phyloP scores from a whole-genome alignment of 1,140 invertebrate genomes.

The Battus philenor region DNA sequence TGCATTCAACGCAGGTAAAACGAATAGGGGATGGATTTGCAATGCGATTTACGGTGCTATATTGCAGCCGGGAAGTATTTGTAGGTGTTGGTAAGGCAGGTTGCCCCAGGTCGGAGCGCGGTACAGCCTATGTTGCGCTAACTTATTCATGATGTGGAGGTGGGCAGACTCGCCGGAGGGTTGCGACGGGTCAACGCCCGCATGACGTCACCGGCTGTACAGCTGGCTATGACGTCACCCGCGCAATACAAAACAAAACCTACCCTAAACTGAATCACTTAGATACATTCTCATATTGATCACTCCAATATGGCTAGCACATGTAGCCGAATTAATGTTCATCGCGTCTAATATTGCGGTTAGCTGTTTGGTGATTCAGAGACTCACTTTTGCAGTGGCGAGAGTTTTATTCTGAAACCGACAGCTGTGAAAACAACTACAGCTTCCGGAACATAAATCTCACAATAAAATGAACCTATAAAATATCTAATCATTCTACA shows the following conservation, averaged over 20 bases:
- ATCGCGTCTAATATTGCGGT: constrained; percentile 50
- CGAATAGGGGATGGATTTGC: constrained; percentile 9
- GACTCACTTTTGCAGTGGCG: constrained; percentile 30
- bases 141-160: constrained; percentile 59
- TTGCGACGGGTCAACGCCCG: constrained; percentile 55
- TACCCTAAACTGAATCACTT: constrained; percentile 40
- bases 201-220: constrained; percentile 66
- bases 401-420: constrained; percentile 30
- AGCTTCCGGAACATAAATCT: constrained; percentile 6
- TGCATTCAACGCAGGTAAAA: neutral
- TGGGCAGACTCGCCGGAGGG: constrained; percentile 41
- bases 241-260: constrained; percentile 44
- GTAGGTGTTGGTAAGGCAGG: constrained; percentile 30
- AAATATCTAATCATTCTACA: no score
- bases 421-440: constrained; percentile 23
- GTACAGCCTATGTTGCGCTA: constrained; percentile 45
- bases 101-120: constrained; percentile 62
- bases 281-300: constrained; percentile 44
- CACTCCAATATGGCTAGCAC: constrained; percentile 46
- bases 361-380: constrained; percentile 44
- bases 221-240: constrained; percentile 69
- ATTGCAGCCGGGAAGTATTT: constrained; percentile 13
- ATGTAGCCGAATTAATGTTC: constrained; percentile 49
- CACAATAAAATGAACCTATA: no score
- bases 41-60: constrained; percentile 9